Evolutionary conservation across 1,140 invertebrate species (phyloP), one percentile per base, ranked within the genome.

Genomic region (Drosophila oshimai): DNA sequence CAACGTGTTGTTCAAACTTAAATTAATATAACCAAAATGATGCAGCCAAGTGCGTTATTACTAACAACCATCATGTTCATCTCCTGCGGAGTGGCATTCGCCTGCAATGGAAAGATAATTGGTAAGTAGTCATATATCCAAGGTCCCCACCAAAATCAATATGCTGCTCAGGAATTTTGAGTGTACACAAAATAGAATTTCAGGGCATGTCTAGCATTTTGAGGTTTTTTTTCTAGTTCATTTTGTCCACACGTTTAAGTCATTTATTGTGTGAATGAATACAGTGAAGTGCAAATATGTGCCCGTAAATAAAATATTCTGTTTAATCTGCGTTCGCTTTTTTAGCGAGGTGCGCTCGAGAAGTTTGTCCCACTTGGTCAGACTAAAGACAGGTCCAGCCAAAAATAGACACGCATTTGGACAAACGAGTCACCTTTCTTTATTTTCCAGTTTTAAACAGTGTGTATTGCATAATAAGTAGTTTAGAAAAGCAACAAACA

Each of bases 41-140:
- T 88, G 77, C 83, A 87, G 83, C 83, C 65, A 50, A 54, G 55
- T 76, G 77, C 64, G 34, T 29, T 87, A 47, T 42, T 79, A 42
- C 47, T 87, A 44, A 72, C 75, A 33, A 47, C 88, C 9, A 42
- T 89, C 65, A 61, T 77, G 47, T 69, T 80, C 49, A 50, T 71
- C 37, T 87, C 58, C 69, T 80, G 74, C 26, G 76, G 81, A 71
- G 64, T 71, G 54, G 74, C 78, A 31, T 62, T 77, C 17, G 89
- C 89, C 65, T 90, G 89, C 69, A 83, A 87, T 71, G 89, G 89
- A 67, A 90, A 87, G 74, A 71, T 90, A 65, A 81, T 89, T 67
- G 89, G 89, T 90, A 74, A 77, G 89, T 84, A 20, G 34, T 31
- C 33, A 51, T 49, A 33, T 44, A 51, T 49, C 54, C 24, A 33